Conservation (phyloP, 2,797 vertebrate species). For the Iguana delicatissima region DNA sequence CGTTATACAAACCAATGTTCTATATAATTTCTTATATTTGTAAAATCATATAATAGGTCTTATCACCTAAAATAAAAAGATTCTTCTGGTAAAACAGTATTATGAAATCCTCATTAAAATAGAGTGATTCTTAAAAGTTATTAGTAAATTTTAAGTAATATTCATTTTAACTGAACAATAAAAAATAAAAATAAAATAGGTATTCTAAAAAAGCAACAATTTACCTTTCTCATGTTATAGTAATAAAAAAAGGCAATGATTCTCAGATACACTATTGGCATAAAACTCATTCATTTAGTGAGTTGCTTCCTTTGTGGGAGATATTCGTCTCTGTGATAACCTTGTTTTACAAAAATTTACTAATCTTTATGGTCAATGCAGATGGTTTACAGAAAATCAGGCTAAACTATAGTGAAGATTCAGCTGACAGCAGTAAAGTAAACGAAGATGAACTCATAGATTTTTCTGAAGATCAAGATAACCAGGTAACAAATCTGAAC, state of each 20-base stretch:
- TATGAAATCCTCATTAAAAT: no score
- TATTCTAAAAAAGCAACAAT: no score
- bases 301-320: neutral
- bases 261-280: neutral
- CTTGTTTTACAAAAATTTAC: conserved; percentile 61
- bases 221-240: no score
- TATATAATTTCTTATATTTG: no score
- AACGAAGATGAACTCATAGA: conserved; percentile 86
- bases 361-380: conserved; percentile 74
- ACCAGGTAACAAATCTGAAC: conserved; percentile 83
- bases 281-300: neutral
- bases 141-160: no score
- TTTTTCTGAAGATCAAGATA: conserved; percentile 95
- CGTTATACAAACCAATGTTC: no score
- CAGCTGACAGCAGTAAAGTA: conserved; percentile 78
- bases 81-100: no score
- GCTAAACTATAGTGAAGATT: conserved; percentile 86
- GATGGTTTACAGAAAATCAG: conserved; percentile 93
- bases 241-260: neutral
- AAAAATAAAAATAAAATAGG: no score
- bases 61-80: no score
- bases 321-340: neutral
- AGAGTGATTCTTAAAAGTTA: no score
- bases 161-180: no score
- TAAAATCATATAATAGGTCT: no score